Conservation (phyloP, 23 tunicate species). For the Halocynthia aurantium region DNA sequence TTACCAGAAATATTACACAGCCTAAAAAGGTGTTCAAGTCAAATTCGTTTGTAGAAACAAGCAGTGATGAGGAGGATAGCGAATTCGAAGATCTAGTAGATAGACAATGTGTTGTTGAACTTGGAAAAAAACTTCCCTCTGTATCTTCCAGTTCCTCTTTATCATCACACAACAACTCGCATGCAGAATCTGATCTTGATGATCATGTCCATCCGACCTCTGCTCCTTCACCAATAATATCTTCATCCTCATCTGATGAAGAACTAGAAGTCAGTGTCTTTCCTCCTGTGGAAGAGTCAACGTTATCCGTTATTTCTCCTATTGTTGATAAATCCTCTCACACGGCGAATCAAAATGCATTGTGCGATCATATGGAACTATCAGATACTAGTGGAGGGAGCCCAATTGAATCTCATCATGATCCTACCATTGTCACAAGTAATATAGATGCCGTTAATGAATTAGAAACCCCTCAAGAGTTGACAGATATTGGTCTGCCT, state of each 20-base stretch:
- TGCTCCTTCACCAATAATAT: not conserved
- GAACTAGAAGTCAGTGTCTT: not conserved
- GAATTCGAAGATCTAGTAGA: not conserved
- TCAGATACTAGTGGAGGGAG: conserved; percentile 3
- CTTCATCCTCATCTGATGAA: conserved; percentile 6
- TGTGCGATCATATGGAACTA: not conserved
- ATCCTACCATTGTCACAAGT: not conserved
- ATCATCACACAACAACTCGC: not conserved
- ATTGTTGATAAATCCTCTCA: not conserved
- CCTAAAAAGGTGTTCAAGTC: not conserved
- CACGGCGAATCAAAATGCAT: not conserved
- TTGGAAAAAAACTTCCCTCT: not conserved
- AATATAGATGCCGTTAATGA: not conserved
- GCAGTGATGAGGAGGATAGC: conserved; percentile 8
- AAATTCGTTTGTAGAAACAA: not conserved
- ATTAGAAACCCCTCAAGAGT: not conserved
- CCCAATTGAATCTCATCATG: not conserved
- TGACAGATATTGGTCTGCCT: not conserved
- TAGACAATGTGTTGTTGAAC: not conserved
- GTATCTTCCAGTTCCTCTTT: not conserved
- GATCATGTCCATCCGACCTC: not conserved
- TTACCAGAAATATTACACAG: not conserved
- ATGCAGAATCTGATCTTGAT: not conserved
- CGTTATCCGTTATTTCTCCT: conserved; percentile 1
- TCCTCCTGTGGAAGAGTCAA: not conserved